These are phyloP conservation scores for Eidolon helvum DNA, from an alignment of 2,113 vertebrate genomes.

Conservation along the genomic window DNA sequence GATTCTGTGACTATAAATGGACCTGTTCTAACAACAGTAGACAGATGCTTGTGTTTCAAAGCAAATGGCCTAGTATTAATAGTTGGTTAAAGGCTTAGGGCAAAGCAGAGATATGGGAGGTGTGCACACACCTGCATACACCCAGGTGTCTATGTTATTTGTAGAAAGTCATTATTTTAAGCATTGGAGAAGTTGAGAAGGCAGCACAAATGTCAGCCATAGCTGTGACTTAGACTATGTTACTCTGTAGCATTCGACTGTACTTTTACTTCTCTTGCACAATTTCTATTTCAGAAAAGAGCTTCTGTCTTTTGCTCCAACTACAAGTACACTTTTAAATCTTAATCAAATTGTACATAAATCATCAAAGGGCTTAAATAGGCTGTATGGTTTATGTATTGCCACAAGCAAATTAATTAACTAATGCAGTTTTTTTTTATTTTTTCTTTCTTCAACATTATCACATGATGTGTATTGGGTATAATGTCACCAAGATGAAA, in stretches of 20 bases:
- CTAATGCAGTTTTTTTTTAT: background rate
- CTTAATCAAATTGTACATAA: background rate
- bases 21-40: slow-evolving; percentile 72
- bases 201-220: background rate
- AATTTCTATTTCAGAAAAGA: background rate
- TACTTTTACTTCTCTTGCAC: background rate
- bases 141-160: background rate
- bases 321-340: background rate
- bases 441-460: background rate
- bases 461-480: background rate
- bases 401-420: background rate
- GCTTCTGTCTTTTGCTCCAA: background rate
- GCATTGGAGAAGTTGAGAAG: slow-evolving; percentile 2
- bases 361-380: background rate
- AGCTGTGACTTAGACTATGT: background rate
- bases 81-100: background rate
- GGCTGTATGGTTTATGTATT: background rate
- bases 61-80: background rate
- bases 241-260: background rate
- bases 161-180: slow-evolving; percentile 62
- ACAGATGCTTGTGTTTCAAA: slow-evolving; percentile 71
- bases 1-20: slow-evolving; percentile 84
- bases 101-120: background rate
- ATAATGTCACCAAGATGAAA: background rate
- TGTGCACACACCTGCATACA: background rate